A percentile compares a stretch with the other conserved stretches of the same genome.
Conservation (phyloP, 2,888 invertebrate genomes). For the Calameuta pallipes region DNA sequence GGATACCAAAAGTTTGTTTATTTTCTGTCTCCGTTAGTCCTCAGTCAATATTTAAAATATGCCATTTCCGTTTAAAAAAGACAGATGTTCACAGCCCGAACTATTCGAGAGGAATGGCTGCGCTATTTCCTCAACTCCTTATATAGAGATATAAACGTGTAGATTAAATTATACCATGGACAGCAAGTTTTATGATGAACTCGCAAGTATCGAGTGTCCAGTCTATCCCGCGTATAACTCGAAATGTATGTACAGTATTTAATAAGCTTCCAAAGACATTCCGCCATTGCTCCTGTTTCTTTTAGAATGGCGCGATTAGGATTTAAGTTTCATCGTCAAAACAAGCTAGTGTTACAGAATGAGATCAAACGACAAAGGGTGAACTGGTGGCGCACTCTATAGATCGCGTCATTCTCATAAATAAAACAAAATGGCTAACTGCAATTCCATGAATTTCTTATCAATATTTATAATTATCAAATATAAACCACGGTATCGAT, state of each 20-base stretch:
- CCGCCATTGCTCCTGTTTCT: not conserved
- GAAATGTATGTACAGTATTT: not conserved
- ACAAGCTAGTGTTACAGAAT: not conserved
- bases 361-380: not conserved
- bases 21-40: not conserved
- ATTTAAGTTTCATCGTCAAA: not conserved
- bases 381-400: not conserved
- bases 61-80: too few species aligned
- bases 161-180: not conserved
- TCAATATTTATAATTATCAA: not conserved
- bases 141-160: not conserved
- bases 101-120: not conserved
- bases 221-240: not conserved
- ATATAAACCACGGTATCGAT: not conserved
- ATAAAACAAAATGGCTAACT: not conserved
- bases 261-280: not conserved
- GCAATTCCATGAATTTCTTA: not conserved
- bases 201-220: not conserved
- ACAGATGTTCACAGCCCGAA: not conserved
- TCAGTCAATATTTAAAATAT: not conserved
- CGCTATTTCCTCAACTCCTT: not conserved
- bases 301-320: not conserved
- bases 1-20: not conserved
- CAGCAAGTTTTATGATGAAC: not conserved
- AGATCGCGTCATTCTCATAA: not conserved